Conservation (phyloP, 92 coral and sea anemone species). For the Porites cylindrica region DNA sequence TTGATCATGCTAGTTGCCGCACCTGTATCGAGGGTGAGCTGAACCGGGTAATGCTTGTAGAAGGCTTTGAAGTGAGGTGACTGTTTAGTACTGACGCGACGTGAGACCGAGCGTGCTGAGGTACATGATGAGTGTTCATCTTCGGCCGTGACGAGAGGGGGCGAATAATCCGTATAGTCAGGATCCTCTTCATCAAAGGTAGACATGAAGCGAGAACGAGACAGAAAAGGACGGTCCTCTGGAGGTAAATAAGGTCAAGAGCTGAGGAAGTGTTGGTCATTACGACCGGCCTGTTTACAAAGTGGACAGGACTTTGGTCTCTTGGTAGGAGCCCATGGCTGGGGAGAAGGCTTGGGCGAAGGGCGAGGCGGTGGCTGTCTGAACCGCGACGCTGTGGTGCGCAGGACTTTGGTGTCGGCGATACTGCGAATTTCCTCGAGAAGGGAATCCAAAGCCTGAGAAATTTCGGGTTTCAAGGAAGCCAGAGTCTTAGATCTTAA, state of each 20-base stretch:
- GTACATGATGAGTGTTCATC: background rate
- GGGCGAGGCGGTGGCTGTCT: background rate
- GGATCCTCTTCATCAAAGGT: no score
- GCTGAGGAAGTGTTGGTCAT: conserved; percentile 38
- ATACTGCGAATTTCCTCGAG: conserved; percentile 31
- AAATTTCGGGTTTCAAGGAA: conserved; percentile 2
- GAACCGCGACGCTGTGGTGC: conserved; percentile 30
- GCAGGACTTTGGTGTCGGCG: conserved; percentile 36
- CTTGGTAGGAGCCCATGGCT: conserved; percentile 23
- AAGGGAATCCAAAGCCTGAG: conserved; percentile 15
- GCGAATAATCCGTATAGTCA: no score
- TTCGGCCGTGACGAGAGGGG: no score
- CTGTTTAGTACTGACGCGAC: no score
- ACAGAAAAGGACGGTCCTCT: conserved; percentile 10
- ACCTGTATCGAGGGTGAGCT: conserved; percentile 14
- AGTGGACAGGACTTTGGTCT: background rate
- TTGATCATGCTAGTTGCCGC: background rate
- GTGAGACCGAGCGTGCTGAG: background rate
- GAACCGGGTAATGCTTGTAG: background rate
- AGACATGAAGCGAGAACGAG: background rate
- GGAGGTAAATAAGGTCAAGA: background rate
- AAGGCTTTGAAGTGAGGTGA: no score
- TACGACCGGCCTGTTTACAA: conserved; percentile 49
- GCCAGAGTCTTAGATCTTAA: conserved; percentile 38
- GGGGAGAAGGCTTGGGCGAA: conserved; percentile 9